Evolutionary conservation across 2,888 invertebrate genomes (phyloP), one percentile per base, ranked within the genome.

Genomic region (Acanthacorydalis orientalis): DNA sequence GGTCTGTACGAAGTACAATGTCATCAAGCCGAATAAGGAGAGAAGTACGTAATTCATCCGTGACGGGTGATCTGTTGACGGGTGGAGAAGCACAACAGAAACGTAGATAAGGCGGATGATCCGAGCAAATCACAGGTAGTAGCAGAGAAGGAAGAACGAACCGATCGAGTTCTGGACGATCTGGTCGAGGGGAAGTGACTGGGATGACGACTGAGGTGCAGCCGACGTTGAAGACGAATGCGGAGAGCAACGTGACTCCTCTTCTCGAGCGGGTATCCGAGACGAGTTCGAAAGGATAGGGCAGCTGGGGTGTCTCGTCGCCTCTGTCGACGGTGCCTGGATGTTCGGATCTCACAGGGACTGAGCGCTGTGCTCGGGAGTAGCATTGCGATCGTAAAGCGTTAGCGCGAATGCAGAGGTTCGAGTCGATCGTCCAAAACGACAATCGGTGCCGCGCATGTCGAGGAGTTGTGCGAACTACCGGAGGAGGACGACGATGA

Each of bases 351-450:
- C 33, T 84, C 85, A 35, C 82, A 89, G 66, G 86, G 89, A 3
- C 68, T 90, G 49, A 75, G 74, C 49, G 80, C 78, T 44, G 81
- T 85, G 10, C 61, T 91, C 49, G 91, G 91, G 69, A 77, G 77
- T 38, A 76, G 83, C 11, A 81, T 93, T 34, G 90, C 88, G 3
- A 83, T 82, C 0, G 88, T 90, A 83, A 80, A 59, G 83, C 88
- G 58, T 57, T 89, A 48, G 87, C 82, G 0, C 69, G 70, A 51
- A 64, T 69, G 37, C 62, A 64, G 53, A 59, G 50, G 53, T 50
- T 53, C 50, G 57, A 57, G 47, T 43, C 46, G 46, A n/a, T 49
- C 48, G 38, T 37, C 23, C 15, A 48, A 49, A 40, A 48, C 44
- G 31, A 41, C 74, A 0, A 70, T 73, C 14, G 72, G 74, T 0